These are phyloP conservation scores for Notodromas monacha DNA, from an alignment of 2,888 invertebrate species.

Conservation along the genomic window DNA sequence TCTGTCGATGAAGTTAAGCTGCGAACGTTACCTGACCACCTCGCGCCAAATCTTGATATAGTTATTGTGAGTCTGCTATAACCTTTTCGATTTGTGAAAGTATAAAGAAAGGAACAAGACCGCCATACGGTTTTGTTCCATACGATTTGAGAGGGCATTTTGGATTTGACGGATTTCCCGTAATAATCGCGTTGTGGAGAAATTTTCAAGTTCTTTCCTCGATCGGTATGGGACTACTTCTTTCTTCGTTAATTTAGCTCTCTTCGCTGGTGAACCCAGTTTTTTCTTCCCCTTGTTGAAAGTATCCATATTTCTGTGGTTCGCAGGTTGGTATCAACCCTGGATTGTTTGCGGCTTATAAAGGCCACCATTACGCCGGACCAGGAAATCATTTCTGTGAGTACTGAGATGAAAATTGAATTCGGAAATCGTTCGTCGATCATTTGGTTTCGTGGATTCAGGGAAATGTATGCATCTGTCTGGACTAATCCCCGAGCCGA, in stretches of 20 bases:
- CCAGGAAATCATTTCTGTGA: slow-evolving; percentile 93
- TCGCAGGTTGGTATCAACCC: slow-evolving; percentile 88
- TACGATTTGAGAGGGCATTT: background rate
- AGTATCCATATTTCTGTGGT: slow-evolving; percentile 10
- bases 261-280: slow-evolving; percentile 4
- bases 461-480: slow-evolving; percentile 82
- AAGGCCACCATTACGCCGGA: slow-evolving; percentile 92
- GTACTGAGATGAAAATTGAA: slow-evolving; percentile 13
- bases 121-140: background rate
- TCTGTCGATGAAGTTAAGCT: slow-evolving; percentile 82
- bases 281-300: background rate
- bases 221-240: no score
- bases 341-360: slow-evolving; percentile 80
- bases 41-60: slow-evolving; percentile 73
- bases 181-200: no score
- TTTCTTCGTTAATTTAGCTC: background rate
- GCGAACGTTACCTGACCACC: slow-evolving; percentile 71
- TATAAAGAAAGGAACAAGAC: slow-evolving; percentile 6
- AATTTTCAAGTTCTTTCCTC: no score
- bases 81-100: slow-evolving; percentile 4
- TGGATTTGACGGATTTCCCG: no score
- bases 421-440: background rate
- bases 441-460: slow-evolving; percentile 13
- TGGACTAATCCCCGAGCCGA: slow-evolving; percentile 68
- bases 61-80: slow-evolving; percentile 54